These are phyloP conservation scores for Dissostichus mawsoni DNA, from an alignment of 2,113 vertebrate genomes.

Conservation along the genomic window DNA sequence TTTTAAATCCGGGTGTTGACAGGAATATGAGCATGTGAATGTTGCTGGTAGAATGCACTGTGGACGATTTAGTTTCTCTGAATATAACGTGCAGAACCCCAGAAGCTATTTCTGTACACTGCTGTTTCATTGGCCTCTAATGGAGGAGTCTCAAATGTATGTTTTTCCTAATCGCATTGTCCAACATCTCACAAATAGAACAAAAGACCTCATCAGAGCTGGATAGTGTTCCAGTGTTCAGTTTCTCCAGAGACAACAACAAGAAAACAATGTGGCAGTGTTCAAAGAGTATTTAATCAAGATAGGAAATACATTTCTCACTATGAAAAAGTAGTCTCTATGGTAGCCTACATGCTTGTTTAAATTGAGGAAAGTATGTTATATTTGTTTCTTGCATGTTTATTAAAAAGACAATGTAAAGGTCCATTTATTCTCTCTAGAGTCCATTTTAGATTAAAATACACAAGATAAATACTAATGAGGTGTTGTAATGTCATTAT, in stretches of 20 bases:
- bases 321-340: neutral
- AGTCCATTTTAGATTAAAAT: neutral
- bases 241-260: conserved; percentile 24
- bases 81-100: no score
- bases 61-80: neutral
- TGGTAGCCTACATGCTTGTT: neutral
- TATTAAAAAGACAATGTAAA: neutral
- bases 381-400: neutral
- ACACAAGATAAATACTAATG: neutral
- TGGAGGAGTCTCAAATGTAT: no score
- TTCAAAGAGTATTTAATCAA: conserved; percentile 4
- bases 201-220: conserved; percentile 39
- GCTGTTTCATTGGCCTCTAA: neutral
- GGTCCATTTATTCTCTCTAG: neutral
- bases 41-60: neutral
- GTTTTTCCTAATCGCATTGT: neutral
- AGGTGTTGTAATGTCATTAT: neutral
- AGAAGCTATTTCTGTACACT: conserved; percentile 19
- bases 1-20: no score
- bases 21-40: no score
- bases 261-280: conserved; percentile 21
- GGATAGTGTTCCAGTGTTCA: conserved; percentile 15
- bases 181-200: conserved; percentile 49
- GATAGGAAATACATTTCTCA: neutral
- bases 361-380: neutral